phyloP scores from a whole-genome alignment of 30 jellyfish, hydroid and myxozoan genomes.

The Aurelia coerulea region DNA sequence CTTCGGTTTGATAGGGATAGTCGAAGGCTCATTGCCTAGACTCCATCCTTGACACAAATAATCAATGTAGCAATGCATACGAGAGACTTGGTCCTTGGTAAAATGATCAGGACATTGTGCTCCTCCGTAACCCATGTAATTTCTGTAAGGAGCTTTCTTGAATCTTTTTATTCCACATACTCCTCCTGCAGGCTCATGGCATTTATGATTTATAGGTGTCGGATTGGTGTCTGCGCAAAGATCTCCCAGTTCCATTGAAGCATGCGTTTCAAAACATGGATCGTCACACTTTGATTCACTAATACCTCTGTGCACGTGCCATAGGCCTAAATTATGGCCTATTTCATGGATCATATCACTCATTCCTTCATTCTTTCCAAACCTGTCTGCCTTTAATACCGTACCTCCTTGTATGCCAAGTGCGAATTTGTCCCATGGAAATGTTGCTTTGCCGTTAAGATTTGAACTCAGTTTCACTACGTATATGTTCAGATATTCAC shows the following conservation, averaged over 20 bases:
- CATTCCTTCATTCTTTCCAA: slow-evolving; percentile 55
- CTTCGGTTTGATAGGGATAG: slow-evolving; percentile 83
- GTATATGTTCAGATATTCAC: slow-evolving; percentile 45
- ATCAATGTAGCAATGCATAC: slow-evolving; percentile 97
- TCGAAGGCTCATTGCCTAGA: slow-evolving; percentile 63
- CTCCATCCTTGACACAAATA: slow-evolving; percentile 67
- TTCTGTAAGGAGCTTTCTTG: slow-evolving; percentile 77
- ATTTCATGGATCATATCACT: slow-evolving; percentile 81
- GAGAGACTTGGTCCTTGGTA: slow-evolving; percentile 87
- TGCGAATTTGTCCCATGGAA: slow-evolving; percentile 82
- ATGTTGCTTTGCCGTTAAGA: slow-evolving; percentile 70
- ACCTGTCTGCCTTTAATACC: slow-evolving; percentile 50
- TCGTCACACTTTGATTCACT: slow-evolving; percentile 62
- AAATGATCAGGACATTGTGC: slow-evolving; percentile 76
- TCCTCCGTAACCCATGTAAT: slow-evolving; percentile 84
- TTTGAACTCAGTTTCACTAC: slow-evolving; percentile 17
- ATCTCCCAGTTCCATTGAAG: slow-evolving; percentile 93
- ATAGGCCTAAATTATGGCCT: slow-evolving; percentile 89
- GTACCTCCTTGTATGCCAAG: slow-evolving; percentile 82
- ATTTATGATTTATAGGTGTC: slow-evolving; percentile 66
- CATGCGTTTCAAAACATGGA: slow-evolving; percentile 78
- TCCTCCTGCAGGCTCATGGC: slow-evolving; percentile 54
- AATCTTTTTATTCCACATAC: slow-evolving; percentile 26
- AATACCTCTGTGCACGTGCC: slow-evolving; percentile 85
- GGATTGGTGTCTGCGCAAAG: slow-evolving; percentile 90